Percentiles rank a stretch among this genome's conserved stretches.
These are phyloP conservation scores for Brachycybe producta DNA, from an alignment of 2,888 invertebrate species.

Conservation along the genomic window DNA sequence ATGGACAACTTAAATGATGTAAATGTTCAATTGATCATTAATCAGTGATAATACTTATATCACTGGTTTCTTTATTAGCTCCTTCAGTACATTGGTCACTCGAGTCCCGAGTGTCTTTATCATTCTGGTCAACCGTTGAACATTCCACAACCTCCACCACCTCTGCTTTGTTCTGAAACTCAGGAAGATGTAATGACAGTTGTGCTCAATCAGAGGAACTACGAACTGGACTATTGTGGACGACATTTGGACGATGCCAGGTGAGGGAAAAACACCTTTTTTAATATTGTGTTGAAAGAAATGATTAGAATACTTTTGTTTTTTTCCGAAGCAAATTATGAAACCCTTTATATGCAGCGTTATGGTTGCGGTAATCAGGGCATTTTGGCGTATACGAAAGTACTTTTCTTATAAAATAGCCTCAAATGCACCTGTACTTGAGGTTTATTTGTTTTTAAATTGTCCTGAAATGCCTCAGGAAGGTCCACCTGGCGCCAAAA, in stretches of 20 bases:
- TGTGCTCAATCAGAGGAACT: slow-evolving; percentile 67
- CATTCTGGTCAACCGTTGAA: slow-evolving; percentile 56
- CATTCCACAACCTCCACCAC: slow-evolving; percentile 53
- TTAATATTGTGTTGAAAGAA: slow-evolving; percentile 1
- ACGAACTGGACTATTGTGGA: slow-evolving; percentile 59
- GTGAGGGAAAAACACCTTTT: slow-evolving; percentile 22
- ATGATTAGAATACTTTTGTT: slow-evolving; percentile 8
- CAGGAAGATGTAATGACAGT: slow-evolving; percentile 77
- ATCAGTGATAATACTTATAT: not conserved
- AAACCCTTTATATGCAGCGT: no score
- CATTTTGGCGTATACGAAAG: no score
- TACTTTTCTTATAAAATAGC: no score
- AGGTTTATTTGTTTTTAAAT: no score
- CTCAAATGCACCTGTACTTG: no score
- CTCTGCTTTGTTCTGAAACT: slow-evolving; percentile 55
- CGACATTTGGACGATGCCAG: slow-evolving; percentile 24
- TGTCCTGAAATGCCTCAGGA: no score
- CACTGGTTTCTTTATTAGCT: slow-evolving; percentile 43
- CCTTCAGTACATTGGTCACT: slow-evolving; percentile 76
- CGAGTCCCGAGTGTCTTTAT: slow-evolving; percentile 74
- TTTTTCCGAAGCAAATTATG: no score
- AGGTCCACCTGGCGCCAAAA: no score
- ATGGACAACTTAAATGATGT: slow-evolving; percentile 88
- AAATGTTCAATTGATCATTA: slow-evolving; percentile 31
- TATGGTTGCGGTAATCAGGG: not conserved